A percentile compares a stretch with the other conserved stretches of the same genome.
These are phyloP conservation scores for Acropternis orthonyx DNA, from an alignment of 2,797 vertebrate genomes.

Conservation along the genomic window DNA sequence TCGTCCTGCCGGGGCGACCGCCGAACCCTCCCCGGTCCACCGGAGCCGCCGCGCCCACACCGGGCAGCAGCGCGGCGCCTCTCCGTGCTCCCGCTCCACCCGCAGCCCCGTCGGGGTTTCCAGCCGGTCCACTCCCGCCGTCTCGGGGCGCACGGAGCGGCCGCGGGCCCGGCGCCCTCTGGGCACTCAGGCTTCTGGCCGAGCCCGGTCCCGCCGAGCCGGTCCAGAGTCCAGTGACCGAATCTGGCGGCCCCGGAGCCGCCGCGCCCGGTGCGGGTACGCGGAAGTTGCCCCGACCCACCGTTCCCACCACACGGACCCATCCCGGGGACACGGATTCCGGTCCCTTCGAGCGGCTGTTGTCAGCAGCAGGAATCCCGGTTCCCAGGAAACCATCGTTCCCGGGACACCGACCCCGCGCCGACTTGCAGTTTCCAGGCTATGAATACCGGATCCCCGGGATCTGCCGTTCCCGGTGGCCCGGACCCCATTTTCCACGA, in stretches of 20 bases:
- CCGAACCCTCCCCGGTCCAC: not conserved
- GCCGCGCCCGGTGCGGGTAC: too few species aligned
- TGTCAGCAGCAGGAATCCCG: too few species aligned
- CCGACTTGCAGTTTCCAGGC: not conserved
- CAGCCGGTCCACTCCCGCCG: not conserved
- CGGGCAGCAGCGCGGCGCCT: not conserved
- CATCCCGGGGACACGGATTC: not conserved
- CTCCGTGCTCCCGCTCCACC: not conserved
- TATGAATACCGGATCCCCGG: not conserved
- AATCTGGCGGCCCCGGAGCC: not conserved
- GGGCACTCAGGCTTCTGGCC: not conserved
- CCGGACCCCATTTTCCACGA: not conserved
- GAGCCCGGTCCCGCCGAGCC: not conserved
- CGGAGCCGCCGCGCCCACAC: not conserved
- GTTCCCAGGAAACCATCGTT: not conserved
- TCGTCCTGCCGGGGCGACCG: not conserved
- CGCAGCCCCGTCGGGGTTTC: not conserved
- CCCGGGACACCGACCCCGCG: not conserved
- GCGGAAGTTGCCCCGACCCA: not conserved
- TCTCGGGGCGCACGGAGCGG: not conserved
- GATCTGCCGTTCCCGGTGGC: not conserved
- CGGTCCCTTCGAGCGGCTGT: not conserved
- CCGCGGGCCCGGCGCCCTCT: too few species aligned
- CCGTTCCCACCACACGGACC: not conserved
- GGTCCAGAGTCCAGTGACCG: not conserved